A percentile compares a stretch with the other conserved stretches of the same genome.
phyloP scores from a whole-genome alignment of 1,140 invertebrate genomes.

The Notospermus geniculatus region DNA sequence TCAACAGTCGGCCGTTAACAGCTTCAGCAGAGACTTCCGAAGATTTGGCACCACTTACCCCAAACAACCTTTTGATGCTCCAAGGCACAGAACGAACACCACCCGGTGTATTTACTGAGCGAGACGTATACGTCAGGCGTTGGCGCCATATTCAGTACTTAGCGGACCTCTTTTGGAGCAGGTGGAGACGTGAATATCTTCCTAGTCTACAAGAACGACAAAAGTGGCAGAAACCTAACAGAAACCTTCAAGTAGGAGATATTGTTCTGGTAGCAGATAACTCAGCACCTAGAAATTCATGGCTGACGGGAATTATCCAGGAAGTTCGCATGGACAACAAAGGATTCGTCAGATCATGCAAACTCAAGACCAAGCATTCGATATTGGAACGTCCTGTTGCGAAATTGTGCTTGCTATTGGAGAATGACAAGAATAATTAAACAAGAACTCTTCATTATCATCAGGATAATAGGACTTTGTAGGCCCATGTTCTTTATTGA shows the following conservation, averaged over 20 bases:
- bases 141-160: conserved; percentile 8
- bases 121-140: background rate
- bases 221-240: conserved; percentile 20
- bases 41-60: conserved; percentile 10
- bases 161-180: background rate
- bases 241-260: conserved; percentile 25
- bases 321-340: no score
- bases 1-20: conserved; percentile 18
- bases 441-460: no score
- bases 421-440: no score
- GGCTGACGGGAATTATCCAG: background rate
- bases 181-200: conserved; percentile 24
- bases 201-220: conserved; percentile 23
- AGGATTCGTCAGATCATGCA: no score
- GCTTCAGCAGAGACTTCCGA: background rate
- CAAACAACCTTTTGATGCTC: conserved; percentile 8
- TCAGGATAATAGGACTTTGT: no score
- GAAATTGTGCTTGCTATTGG: no score
- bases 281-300: conserved; percentile 22
- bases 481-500: no score
- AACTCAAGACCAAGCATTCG: no score
- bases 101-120: background rate
- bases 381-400: no score
- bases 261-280: conserved; percentile 26
- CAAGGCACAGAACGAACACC: conserved; percentile 3